Conservation (phyloP, 92 coral and sea anemone species). For the Plumapathes pennacea region DNA sequence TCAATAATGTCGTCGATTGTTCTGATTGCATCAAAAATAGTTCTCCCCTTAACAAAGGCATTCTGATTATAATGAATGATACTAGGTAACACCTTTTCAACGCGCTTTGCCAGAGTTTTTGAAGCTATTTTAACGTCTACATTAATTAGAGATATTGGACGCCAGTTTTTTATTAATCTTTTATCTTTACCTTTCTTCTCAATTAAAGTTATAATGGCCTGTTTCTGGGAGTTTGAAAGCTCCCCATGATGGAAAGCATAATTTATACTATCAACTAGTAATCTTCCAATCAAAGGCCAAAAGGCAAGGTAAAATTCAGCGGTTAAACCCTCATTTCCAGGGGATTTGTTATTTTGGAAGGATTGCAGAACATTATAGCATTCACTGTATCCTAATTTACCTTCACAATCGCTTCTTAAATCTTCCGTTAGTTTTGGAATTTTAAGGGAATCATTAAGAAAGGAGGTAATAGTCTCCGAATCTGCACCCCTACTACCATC, state of each 20-base stretch:
- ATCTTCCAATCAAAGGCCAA: slow-evolving; percentile 11
- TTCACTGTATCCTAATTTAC: slow-evolving; percentile 4
- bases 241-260: slow-evolving; percentile 5
- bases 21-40: slow-evolving; percentile 19
- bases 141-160: slow-evolving; percentile 1
- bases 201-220: slow-evolving; percentile 15
- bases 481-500: neutral
- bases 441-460: neutral
- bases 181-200: neutral
- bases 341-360: neutral
- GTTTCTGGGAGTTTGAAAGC: slow-evolving; percentile 8
- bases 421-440: slow-evolving; percentile 21
- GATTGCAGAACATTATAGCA: slow-evolving; percentile 12
- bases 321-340: neutral
- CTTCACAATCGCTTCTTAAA: slow-evolving; percentile 7
- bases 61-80: slow-evolving; percentile 5
- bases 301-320: slow-evolving; percentile 8
- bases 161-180: slow-evolving; percentile 8
- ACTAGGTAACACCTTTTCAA: slow-evolving; percentile 14
- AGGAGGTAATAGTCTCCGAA: neutral
- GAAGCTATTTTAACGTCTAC: slow-evolving; percentile 2
- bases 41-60: slow-evolving; percentile 8
- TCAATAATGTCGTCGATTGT: slow-evolving; percentile 11
- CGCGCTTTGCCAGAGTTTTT: slow-evolving; percentile 9
- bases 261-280: slow-evolving; percentile 2